Conservation (phyloP, 2,797 vertebrate species). For the Rallus crepitans region DNA sequence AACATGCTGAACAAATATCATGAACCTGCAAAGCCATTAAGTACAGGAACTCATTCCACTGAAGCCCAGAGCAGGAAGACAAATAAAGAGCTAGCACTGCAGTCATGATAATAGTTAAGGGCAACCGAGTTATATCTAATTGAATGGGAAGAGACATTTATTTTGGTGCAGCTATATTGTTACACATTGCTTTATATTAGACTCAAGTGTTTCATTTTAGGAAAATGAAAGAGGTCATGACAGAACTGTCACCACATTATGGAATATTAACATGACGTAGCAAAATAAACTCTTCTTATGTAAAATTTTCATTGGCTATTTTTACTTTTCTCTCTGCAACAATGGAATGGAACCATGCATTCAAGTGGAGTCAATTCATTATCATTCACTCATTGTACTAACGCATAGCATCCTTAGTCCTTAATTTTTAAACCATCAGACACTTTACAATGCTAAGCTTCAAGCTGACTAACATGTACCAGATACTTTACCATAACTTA, state of each 20-base stretch:
- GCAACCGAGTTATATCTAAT: neutral
- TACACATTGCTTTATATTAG: neutral
- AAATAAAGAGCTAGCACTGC: conserved; percentile 19
- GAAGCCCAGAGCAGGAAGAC: conserved; percentile 46
- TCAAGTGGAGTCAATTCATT: neutral
- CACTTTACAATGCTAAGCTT: neutral
- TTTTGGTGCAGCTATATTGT: neutral
- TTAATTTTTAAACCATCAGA: neutral
- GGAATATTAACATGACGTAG: neutral
- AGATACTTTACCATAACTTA: neutral
- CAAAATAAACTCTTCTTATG: neutral
- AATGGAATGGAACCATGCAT: neutral
- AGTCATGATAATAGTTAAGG: neutral
- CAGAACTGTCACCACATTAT: neutral
- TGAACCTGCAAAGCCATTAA: conserved; percentile 49
- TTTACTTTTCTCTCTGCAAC: neutral
- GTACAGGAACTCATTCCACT: conserved; percentile 27
- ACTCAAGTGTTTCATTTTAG: neutral
- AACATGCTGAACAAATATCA: conserved; percentile 58
- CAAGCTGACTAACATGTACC: neutral
- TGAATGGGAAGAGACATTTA: neutral
- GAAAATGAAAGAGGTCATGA: neutral
- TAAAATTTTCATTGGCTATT: neutral
- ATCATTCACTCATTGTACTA: neutral
- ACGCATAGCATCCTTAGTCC: neutral